These are phyloP conservation scores for Anabacerthia variegaticeps DNA, from an alignment of 2,797 vertebrate species.

Conservation along the genomic window DNA sequence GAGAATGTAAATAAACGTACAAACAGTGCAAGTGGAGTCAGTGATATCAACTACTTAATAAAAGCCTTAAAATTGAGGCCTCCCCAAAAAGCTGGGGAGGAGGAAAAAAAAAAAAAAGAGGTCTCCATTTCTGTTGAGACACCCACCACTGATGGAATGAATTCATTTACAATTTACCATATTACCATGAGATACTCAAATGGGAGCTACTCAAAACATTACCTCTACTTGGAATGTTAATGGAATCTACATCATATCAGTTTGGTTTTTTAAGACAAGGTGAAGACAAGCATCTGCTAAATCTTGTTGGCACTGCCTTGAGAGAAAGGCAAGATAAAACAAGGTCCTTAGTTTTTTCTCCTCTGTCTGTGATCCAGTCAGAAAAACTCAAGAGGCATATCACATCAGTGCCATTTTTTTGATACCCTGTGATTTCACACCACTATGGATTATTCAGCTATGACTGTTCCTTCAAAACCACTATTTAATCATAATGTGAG, in stretches of 20 bases:
- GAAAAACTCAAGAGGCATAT: neutral
- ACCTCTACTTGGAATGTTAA: neutral
- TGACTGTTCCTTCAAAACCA: neutral
- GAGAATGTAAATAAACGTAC: neutral
- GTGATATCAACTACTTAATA: neutral
- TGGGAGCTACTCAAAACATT: neutral
- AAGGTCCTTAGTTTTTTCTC: neutral
- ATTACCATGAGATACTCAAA: neutral
- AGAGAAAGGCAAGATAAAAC: neutral
- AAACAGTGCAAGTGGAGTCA: neutral
- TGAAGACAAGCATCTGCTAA: neutral
- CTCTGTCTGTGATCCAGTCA: neutral
- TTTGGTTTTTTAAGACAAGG: neutral
- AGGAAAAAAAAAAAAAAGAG: neutral
- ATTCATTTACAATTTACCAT: neutral
- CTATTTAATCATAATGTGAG: neutral
- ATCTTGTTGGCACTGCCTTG: neutral
- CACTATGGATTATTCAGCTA: neutral
- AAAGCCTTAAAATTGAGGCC: neutral
- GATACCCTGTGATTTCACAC: neutral
- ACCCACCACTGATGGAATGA: neutral
- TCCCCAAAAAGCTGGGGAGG: neutral
- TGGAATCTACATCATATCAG: neutral
- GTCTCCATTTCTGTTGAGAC: rapidly evolving
- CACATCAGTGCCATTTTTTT: neutral